phyloP scores from a whole-genome alignment of 2,797 vertebrate genomes.

The Cercopithecus neglectus region DNA sequence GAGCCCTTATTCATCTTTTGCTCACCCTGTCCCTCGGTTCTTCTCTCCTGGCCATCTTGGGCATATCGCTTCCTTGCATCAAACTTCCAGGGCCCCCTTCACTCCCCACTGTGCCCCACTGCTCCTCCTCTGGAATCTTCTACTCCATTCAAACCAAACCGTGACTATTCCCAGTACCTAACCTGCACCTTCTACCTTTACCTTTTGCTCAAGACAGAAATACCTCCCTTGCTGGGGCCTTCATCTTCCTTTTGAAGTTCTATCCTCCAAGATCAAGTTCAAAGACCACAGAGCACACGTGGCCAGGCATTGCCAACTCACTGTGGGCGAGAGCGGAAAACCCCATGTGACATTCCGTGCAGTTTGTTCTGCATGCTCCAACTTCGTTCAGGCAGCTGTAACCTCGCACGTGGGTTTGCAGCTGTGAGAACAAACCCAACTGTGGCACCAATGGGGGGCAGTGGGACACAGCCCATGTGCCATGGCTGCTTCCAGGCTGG shows the following conservation, averaged over 20 bases:
- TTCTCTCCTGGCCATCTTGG: background rate
- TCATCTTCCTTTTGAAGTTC: background rate
- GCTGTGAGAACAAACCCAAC: background rate
- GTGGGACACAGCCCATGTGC: background rate
- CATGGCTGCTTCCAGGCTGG: background rate
- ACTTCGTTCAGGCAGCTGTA: background rate
- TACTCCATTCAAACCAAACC: background rate
- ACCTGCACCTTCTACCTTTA: background rate
- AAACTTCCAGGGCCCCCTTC: background rate
- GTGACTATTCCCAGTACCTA: background rate
- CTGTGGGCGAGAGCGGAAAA: background rate
- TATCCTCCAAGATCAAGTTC: background rate
- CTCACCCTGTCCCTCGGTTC: background rate
- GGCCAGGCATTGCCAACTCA: background rate
- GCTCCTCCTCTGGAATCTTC: background rate
- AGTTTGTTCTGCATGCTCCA: background rate
- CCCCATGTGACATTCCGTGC: fast-evolving
- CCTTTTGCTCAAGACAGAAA: background rate
- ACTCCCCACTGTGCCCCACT: background rate
- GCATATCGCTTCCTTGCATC: too few relatives aligned
- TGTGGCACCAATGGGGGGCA: background rate
- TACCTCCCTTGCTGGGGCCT: fast-evolving
- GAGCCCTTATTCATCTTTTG: background rate
- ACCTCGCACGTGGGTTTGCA: background rate
- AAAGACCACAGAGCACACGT: background rate